Conservation (phyloP, 2,888 invertebrate genomes). For the Atethmia centrago region DNA sequence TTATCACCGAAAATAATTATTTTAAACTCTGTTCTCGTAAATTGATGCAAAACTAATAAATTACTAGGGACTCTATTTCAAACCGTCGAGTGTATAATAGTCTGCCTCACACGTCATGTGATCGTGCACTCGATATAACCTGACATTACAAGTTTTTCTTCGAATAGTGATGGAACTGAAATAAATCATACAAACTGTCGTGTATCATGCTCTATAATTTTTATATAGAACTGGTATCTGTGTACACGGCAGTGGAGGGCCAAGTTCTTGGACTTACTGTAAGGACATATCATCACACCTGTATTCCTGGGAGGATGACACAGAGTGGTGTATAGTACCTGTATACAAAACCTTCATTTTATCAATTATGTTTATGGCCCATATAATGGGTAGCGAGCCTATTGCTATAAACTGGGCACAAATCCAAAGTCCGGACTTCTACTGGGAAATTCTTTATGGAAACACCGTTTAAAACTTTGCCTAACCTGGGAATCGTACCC, state of each 20-base stretch:
- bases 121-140: conserved; percentile 39
- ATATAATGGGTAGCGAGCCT: no score
- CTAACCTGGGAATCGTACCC: neutral
- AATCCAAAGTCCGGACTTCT: neutral
- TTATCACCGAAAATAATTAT: no score
- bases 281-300: neutral
- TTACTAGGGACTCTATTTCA: neutral
- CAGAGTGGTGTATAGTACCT: neutral
- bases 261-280: conserved; percentile 16
- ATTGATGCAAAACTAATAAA: no score
- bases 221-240: conserved; percentile 25
- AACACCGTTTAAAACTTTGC: neutral
- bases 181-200: conserved; percentile 54
- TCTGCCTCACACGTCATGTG: neutral
- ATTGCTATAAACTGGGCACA: neutral
- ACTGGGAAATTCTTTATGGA: neutral
- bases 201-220: conserved; percentile 6
- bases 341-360: neutral
- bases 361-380: neutral
- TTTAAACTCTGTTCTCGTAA: no score
- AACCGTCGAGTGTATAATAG: no score
- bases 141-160: conserved; percentile 44
- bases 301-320: neutral
- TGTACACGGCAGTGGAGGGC: conserved; percentile 10
- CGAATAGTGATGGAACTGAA: conserved; percentile 20